Evolutionary conservation across 2,888 invertebrate species (phyloP), one percentile per base, ranked within the genome.

Genomic region (Suillia variegata): DNA sequence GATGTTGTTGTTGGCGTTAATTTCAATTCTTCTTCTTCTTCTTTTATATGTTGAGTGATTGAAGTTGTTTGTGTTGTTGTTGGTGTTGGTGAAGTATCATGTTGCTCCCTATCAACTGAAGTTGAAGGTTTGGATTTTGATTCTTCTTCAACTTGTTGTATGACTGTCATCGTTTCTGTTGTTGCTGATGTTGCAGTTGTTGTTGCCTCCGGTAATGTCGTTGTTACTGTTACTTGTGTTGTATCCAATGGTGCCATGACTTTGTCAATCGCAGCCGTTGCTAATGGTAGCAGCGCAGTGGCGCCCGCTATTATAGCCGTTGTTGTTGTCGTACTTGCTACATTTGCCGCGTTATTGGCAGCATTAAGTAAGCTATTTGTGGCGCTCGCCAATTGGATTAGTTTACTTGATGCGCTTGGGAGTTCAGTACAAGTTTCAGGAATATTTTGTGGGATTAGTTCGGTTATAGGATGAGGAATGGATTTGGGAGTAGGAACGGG

Each of bases 361-460:
- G 70, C 71, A 61, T 66, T 70, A 48, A 70, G 64, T 65, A 78
- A 63, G 63, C 71, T 71, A 70, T 70, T 73, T 70, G 76, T 75
- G 74, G 77, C 77, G 74, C 75, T 74, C 63, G 77, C 77, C 74
- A 74, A 68, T 67, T 74, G 73, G 63, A 77, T 79, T 79, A 80
- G 76, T 76, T 76, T 75, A 63, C 73, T 75, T 69, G 75, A 73
- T 70, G 69, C 69, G 67, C 72, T 75, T 66, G 70, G 62, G 17
- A 26, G 10, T 47, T 57, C 59, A 52, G 54, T 63, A 63, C 63
- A 66, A 20, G 58, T 49, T 58, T 55, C 53, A 58, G 68, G 63
- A 52, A 60, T 70, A 62, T 62, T 62, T 66, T 68, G 66, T 63
- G 67, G 59, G 22, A 26, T 48, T 38, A 42, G 21, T 38, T 20